Evolutionary conservation across 2,888 invertebrate genomes (phyloP).

Genomic region (Sepioteuthis lessoniana): DNA sequence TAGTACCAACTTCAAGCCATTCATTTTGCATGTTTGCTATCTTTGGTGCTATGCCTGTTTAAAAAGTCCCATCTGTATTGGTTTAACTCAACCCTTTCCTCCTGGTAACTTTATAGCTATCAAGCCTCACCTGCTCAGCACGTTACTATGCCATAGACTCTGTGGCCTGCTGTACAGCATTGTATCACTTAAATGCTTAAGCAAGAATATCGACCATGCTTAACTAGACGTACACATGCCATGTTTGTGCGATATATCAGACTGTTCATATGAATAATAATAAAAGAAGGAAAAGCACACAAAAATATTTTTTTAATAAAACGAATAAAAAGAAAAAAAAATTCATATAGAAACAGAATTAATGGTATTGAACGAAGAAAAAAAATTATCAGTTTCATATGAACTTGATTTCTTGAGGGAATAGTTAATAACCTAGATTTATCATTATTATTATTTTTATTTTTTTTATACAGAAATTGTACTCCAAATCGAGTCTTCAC

Average conservation of each 20-base stretch:
- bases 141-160: not conserved
- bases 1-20: not conserved
- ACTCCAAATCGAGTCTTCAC: constrained; percentile 5
- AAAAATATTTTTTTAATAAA: constrained; percentile 33
- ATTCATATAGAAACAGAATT: not conserved
- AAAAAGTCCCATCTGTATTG: not conserved
- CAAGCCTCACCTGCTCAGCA: not conserved
- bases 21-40: not conserved
- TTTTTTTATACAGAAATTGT: not conserved
- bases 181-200: constrained; percentile 1
- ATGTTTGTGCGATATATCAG: not conserved
- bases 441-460: not conserved
- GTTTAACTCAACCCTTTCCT: not conserved
- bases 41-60: not conserved
- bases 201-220: constrained; percentile 33
- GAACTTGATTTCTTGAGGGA: constrained; percentile 13
- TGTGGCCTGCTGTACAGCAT: constrained; percentile 6
- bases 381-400: constrained; percentile 23
- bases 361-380: not conserved
- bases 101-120: not conserved
- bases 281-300: not conserved
- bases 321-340: not conserved
- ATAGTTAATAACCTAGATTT: not conserved
- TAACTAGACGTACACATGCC: not conserved
- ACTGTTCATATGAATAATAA: no score